phyloP scores from a whole-genome alignment of 2,888 invertebrate genomes.

The Agrotis exclamationis region DNA sequence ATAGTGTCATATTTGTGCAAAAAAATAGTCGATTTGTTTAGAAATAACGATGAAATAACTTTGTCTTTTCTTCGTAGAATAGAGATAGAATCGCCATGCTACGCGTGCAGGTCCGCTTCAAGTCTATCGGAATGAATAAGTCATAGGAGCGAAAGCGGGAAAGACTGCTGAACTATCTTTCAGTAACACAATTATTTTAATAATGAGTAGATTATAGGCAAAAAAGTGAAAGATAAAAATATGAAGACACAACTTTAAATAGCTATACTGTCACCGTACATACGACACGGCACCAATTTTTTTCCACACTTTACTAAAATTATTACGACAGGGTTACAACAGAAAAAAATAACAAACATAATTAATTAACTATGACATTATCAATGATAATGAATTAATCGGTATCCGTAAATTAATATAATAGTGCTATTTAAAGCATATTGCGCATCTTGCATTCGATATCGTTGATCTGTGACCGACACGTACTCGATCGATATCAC shows the following conservation, averaged over 20 bases:
- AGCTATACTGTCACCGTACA: background rate
- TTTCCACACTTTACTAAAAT: background rate
- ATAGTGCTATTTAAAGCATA: constrained; percentile 27
- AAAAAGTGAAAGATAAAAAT: background rate
- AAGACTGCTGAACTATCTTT: too few species aligned
- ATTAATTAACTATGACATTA: constrained; percentile 31
- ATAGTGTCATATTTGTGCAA: too few species aligned
- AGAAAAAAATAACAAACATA: background rate
- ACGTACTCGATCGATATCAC: constrained; percentile 15
- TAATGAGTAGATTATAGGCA: too few species aligned
- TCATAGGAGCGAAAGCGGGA: too few species aligned
- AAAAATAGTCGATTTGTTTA: too few species aligned
- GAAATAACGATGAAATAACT: too few species aligned
- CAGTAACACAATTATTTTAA: too few species aligned
- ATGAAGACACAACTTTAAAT: background rate
- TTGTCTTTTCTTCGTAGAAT: too few species aligned
- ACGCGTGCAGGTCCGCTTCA: too few species aligned
- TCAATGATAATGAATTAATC: constrained; percentile 21
- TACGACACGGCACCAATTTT: background rate
- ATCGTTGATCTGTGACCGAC: constrained; percentile 41
- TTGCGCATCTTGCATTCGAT: constrained; percentile 28
- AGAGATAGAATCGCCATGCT: too few species aligned
- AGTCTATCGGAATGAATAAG: too few species aligned
- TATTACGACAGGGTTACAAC: constrained; percentile 10
- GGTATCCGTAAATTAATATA: constrained; percentile 11